phyloP scores from a whole-genome alignment of 2,113 vertebrate genomes.

The Numenius arquata region DNA sequence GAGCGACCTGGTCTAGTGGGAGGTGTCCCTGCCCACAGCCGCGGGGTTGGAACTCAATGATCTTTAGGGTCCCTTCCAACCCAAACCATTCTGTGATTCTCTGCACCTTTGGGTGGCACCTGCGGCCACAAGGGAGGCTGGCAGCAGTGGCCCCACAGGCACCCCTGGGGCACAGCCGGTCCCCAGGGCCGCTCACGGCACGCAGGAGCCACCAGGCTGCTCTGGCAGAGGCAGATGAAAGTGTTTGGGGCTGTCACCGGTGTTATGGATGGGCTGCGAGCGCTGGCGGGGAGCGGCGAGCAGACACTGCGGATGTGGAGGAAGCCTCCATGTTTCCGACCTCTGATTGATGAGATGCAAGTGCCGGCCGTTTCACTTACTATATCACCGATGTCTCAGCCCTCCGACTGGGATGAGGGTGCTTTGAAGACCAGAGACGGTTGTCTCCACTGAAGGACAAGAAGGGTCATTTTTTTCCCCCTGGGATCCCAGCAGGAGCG shows the following conservation, averaged over 20 bases:
- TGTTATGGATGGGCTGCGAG: background rate
- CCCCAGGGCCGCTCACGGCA: background rate
- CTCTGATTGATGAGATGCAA: background rate
- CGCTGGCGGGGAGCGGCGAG: background rate
- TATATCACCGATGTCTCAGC: background rate
- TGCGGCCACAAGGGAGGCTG: background rate
- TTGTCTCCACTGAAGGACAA: background rate
- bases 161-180: background rate
- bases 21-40: too few species aligned
- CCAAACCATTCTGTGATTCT: background rate
- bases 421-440: background rate
- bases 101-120: background rate
- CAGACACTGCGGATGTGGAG: background rate
- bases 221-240: background rate
- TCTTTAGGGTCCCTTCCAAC: too few species aligned
- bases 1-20: too few species aligned
- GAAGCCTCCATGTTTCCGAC: background rate
- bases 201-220: background rate
- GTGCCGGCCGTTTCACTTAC: background rate
- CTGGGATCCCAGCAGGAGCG: accelerated
- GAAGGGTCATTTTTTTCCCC: background rate
- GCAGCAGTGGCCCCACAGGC: background rate
- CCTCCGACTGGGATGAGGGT: accelerated
- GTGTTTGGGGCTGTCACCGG: background rate
- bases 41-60: too few species aligned